These are phyloP conservation scores for Riptortus pedestris DNA, from an alignment of 1,140 invertebrate species.

Conservation along the genomic window DNA sequence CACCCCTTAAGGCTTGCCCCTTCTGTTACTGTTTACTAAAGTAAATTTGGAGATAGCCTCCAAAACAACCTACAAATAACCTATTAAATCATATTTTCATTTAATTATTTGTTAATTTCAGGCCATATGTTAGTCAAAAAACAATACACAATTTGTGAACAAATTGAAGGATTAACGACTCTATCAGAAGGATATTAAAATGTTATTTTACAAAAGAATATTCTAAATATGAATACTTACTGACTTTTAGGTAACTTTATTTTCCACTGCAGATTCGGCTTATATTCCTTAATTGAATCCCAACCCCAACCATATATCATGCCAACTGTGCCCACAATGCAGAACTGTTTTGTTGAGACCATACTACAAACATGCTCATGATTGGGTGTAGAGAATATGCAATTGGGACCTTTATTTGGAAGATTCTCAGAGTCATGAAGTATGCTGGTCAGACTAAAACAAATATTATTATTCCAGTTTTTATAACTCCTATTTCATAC, in stretches of 20 bases:
- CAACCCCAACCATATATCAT: slow-evolving; percentile 66
- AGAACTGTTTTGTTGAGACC: slow-evolving; percentile 53
- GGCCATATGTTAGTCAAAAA: background rate
- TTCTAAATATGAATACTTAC: slow-evolving; percentile 33
- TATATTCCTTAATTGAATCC: slow-evolving; percentile 49
- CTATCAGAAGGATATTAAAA: background rate
- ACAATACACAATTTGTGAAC: background rate
- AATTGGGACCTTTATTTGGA: slow-evolving; percentile 41
- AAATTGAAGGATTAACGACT: background rate
- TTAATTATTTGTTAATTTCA: background rate
- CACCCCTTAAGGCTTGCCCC: too few species aligned
- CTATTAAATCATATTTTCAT: background rate
- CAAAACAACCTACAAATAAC: background rate
- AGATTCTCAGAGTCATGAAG: slow-evolving; percentile 32
- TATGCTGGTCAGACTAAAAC: slow-evolving; percentile 25
- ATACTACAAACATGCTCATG: slow-evolving; percentile 60
- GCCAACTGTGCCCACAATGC: slow-evolving; percentile 62
- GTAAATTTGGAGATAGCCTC: background rate
- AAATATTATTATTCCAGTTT: background rate
- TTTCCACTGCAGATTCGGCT: slow-evolving; percentile 52
- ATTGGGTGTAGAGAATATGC: slow-evolving; percentile 45
- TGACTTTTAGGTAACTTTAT: slow-evolving; percentile 54
- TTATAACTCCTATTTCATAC: background rate
- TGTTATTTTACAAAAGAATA: background rate
- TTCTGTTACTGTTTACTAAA: background rate